Conservation (phyloP, 2,888 invertebrate species). For the Malthinus flaveolus region DNA sequence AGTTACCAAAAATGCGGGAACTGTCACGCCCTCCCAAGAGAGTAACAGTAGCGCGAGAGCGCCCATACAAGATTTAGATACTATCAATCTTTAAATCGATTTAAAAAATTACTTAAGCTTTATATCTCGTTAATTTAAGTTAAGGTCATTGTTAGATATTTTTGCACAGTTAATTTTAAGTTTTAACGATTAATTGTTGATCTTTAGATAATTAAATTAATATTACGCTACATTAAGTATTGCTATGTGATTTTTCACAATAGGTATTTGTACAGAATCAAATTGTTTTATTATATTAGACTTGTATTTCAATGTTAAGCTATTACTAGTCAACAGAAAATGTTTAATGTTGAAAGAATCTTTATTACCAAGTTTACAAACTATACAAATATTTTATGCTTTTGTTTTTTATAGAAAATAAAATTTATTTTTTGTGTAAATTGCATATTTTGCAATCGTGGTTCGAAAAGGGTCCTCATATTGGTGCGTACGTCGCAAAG, state of each 20-base stretch:
- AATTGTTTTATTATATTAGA: conserved; percentile 50
- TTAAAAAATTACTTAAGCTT: conserved; percentile 24
- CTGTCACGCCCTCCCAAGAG: conserved; percentile 24
- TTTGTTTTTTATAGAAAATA: conserved; percentile 52
- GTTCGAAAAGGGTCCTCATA: neutral
- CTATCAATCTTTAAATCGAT: conserved; percentile 58
- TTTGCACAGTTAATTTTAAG: conserved; percentile 25
- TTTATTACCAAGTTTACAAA: conserved; percentile 48
- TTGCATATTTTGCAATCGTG: neutral
- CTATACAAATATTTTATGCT: conserved; percentile 43
- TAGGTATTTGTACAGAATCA: conserved; percentile 48
- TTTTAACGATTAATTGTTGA: conserved; percentile 24
- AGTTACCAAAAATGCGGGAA: conserved; percentile 45
- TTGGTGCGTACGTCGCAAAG: neutral
- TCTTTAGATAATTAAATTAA: conserved; percentile 24
- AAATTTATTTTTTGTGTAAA: conserved; percentile 53
- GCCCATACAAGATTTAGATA: conserved; percentile 73
- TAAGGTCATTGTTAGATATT: conserved; percentile 28
- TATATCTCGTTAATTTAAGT: conserved; percentile 21
- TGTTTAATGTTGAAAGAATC: conserved; percentile 51
- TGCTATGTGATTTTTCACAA: conserved; percentile 49
- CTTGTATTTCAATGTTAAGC: conserved; percentile 46
- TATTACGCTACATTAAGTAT: conserved; percentile 39
- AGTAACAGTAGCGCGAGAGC: conserved; percentile 56
- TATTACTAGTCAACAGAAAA: conserved; percentile 52